Evolutionary conservation across 2,888 invertebrate genomes (phyloP), one percentile per base, ranked within the genome.

Genomic region (Caenorhabditis uteleia): DNA sequence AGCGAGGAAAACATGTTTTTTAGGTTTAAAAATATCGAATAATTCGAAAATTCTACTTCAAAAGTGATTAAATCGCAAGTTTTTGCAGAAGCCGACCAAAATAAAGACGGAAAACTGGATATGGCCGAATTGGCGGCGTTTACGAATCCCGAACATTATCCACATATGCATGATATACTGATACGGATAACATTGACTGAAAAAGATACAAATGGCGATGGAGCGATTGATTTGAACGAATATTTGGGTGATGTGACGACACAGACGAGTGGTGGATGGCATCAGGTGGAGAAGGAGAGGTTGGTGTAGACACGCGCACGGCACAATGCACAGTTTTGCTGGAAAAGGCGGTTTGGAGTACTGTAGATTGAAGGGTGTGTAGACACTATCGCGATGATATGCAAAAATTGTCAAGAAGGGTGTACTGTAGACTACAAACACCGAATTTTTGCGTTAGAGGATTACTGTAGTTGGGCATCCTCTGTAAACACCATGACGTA

Each of bases 121-220:
- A 80, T 87, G 2, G 86, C 88, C 1, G 97, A 98, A 85, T 95
- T 92, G 86, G 87, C 90, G 70, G 88, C 90, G 21, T 97, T 95
- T 85, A 89, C 91, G 42, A 93, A 92, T 84, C 97, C 98, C 0
- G 94, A 95, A 85, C 94, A 95, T 84, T 90, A 91, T 84, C 89
- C 89, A 27, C 88, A 88, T 80, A 95, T 97, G 95, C 84, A 85
- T 67, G 77, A 73, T 25, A 73, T 75, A n/a, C 68, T 83, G n/a
- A 74, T 82, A 25, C 71, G 90, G 77, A 92, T 93, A 25, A n/a
- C 92, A 0, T 86, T 97, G 77, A 86, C 88, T 2, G 92, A 93
- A 69, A 92, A 91, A 84, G 97, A 98, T 85, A 85, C 77, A 29
- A 89, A 98, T 85, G 87, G 87, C 16, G 94, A 98, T 86, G 92